phyloP scores from a whole-genome alignment of 2,113 vertebrate genomes.

The Oreochromis tanganicae region DNA sequence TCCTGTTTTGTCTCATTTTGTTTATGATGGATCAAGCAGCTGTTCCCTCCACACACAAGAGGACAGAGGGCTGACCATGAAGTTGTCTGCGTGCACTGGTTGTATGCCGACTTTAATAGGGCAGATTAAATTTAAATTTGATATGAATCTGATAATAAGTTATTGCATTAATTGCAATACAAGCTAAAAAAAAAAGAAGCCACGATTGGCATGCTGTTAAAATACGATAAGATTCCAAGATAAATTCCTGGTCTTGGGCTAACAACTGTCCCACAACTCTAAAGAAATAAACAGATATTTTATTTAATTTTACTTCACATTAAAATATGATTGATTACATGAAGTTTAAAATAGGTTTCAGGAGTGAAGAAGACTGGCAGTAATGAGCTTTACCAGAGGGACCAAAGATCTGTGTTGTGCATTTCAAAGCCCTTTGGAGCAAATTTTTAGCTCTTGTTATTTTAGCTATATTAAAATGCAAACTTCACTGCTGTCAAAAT shows the following conservation, averaged over 20 bases:
- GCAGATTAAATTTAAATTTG: not conserved
- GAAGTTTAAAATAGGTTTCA: not conserved
- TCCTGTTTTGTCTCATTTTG: not conserved
- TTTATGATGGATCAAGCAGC: not conserved
- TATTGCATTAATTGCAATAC: not conserved
- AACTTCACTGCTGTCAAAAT: not conserved
- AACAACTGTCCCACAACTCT: not conserved
- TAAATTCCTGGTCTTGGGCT: not conserved
- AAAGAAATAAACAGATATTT: not conserved
- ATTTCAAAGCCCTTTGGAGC: not conserved
- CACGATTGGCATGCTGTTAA: not conserved
- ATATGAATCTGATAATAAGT: not conserved
- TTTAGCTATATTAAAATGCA: not conserved
- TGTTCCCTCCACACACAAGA: not conserved
- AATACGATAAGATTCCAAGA: not conserved
- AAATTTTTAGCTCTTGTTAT: not conserved
- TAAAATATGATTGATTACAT: not conserved
- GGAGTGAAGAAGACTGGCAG: not conserved
- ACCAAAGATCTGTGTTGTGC: not conserved
- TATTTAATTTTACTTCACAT: not conserved
- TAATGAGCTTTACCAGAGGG: not conserved
- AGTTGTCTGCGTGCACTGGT: accelerated
- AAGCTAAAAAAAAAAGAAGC: not conserved
- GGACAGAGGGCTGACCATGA: not conserved
- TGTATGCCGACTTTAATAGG: not conserved